Evolutionary conservation across 2,113 vertebrate genomes (phyloP).

Genomic region (Rhabdornis inornatus): DNA sequence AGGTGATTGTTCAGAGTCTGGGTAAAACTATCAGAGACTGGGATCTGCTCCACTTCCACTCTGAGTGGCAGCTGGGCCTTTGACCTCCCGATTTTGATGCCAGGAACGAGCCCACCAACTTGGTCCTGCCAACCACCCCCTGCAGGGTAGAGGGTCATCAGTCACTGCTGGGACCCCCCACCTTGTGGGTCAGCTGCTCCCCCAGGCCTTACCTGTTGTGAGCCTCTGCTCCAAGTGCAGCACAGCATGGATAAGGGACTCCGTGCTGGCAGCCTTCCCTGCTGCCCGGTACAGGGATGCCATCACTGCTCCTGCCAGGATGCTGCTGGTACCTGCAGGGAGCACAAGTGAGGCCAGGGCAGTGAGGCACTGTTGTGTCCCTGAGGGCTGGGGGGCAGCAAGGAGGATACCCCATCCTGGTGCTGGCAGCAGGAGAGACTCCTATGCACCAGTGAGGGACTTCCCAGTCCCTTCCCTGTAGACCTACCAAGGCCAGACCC

Average conservation of each 20-base stretch:
- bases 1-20: constrained; percentile 82
- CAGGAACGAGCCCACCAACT: constrained; percentile 89
- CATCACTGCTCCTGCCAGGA: constrained; percentile 88
- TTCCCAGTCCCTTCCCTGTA: neutral
- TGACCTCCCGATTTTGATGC: constrained; percentile 88
- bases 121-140: constrained; percentile 98
- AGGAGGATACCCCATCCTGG: neutral
- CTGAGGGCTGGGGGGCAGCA: accelerated
- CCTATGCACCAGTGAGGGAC: neutral
- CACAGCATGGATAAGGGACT: constrained; percentile 88
- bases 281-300: constrained; percentile 82
- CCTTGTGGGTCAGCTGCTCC: accelerated
- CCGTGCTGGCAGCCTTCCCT: constrained; percentile 70
- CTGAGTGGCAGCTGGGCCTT: constrained; percentile 80
- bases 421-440: neutral
- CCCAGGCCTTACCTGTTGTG: constrained; percentile 81
- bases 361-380: accelerated
- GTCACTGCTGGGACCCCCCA: accelerated
- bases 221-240: constrained; percentile 92
- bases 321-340: constrained; percentile 92
- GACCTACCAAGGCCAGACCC: constrained; percentile 92
- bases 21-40: constrained; percentile 72
- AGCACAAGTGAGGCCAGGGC: neutral
- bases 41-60: constrained; percentile 84
- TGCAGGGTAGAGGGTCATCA: constrained; percentile 34